These are phyloP conservation scores for Drosophila nr. medialis DNA, from an alignment of 2,888 invertebrate species.

Conservation along the genomic window DNA sequence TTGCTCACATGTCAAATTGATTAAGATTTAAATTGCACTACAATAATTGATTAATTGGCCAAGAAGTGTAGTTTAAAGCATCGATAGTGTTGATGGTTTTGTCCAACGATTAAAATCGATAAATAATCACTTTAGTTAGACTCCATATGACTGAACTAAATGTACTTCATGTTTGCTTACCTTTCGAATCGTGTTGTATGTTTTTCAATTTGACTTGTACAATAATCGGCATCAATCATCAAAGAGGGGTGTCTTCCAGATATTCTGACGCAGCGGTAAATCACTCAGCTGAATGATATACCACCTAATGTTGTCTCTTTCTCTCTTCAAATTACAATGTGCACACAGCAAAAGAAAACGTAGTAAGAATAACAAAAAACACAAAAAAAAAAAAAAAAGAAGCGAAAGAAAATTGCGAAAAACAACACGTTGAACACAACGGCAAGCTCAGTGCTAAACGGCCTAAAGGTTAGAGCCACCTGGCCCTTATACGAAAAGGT, in stretches of 20 bases:
- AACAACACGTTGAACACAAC: conserved; percentile 15
- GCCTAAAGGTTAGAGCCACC: conserved; percentile 30
- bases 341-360: not conserved
- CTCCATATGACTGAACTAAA: not conserved
- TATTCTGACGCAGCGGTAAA: conserved; percentile 39
- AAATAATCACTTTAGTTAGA: not conserved
- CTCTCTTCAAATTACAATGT: conserved; percentile 10
- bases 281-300: conserved; percentile 54
- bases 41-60: not conserved
- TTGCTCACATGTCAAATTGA: no score
- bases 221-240: conserved; percentile 58
- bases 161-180: not conserved
- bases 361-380: not conserved
- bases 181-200: not conserved
- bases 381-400: not conserved
- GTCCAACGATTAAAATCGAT: no score
- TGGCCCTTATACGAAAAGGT: conserved; percentile 9
- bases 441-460: conserved; percentile 37
- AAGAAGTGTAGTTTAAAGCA: not conserved
- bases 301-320: not conserved
- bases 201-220: conserved; percentile 50
- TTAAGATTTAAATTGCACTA: not conserved
- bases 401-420: conserved; percentile 37
- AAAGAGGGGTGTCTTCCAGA: conserved; percentile 8
- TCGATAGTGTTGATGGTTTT: no score